Conservation (phyloP, 2,888 invertebrate genomes). For the Blastobasis adustella region DNA sequence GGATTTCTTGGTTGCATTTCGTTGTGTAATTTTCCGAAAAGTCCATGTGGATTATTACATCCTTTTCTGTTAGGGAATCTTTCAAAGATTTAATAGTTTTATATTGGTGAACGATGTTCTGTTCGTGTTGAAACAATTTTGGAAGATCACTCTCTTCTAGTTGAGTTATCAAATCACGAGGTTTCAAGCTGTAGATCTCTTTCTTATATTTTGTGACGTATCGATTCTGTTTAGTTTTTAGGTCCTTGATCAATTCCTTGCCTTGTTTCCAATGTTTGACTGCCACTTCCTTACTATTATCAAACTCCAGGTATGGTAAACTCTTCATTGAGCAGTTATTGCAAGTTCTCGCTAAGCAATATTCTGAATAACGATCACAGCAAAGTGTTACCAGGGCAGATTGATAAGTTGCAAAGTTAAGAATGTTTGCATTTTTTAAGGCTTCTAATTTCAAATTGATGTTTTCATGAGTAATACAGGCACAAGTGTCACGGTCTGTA, state of each 20-base stretch:
- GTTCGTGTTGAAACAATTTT: constrained; percentile 3
- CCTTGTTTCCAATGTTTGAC: constrained; percentile 8
- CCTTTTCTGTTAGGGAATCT: constrained; percentile 13
- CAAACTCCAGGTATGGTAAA: constrained; percentile 13
- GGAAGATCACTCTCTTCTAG: constrained; percentile 8
- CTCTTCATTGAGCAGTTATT: constrained; percentile 14
- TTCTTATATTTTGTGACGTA: constrained; percentile 9
- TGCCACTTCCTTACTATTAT: constrained; percentile 8
- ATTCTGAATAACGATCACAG: constrained; percentile 18
- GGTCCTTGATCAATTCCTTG: constrained; percentile 8
- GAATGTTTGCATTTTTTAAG: constrained; percentile 8
- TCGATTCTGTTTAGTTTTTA: constrained; percentile 12
- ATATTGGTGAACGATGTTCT: constrained; percentile 18
- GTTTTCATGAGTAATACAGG: too few species aligned
- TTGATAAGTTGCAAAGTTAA: constrained; percentile 17
- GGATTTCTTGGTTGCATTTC: constrained; percentile 32
- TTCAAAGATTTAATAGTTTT: constrained; percentile 9
- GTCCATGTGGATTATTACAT: constrained; percentile 21
- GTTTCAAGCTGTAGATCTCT: constrained; percentile 5
- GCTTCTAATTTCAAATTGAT: constrained; percentile 14
- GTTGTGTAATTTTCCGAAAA: constrained; percentile 37
- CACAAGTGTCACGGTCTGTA: too few species aligned
- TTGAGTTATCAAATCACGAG: constrained; percentile 7
- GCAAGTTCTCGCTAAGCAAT: constrained; percentile 18
- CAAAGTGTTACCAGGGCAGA: constrained; percentile 15